A percentile compares a stretch with the other conserved stretches of the same genome.
Conservation (phyloP, 1,140 invertebrate species). For the Philotrypesis tridentata region DNA sequence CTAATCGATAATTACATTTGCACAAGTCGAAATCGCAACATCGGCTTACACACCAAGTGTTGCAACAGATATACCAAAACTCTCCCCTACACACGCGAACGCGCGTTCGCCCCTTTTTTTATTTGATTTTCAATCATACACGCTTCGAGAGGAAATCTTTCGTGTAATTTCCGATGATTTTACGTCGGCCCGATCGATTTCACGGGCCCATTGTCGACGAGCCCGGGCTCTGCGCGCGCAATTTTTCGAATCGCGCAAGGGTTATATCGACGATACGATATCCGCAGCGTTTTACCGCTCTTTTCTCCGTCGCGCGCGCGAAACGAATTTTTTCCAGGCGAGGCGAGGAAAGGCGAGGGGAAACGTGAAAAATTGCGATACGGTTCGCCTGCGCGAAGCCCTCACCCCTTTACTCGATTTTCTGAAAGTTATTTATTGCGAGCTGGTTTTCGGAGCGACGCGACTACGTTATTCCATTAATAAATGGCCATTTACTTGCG, state of each 20-base stretch:
- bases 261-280: constrained; percentile 17
- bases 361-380: constrained; percentile 28
- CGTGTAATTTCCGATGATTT: constrained; percentile 71
- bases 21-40: too few relatives aligned
- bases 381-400: neutral
- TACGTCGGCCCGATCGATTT: constrained; percentile 62
- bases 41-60: too few relatives aligned
- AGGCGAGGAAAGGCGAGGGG: neutral
- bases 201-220: constrained; percentile 61
- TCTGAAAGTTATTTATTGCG: constrained; percentile 12
- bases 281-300: constrained; percentile 15
- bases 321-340: constrained; percentile 31
- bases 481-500: neutral
- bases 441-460: neutral
- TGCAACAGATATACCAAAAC: too few relatives aligned
- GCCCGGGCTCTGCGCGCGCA: constrained; percentile 4
- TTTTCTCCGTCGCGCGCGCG: constrained; percentile 7
- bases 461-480: neutral
- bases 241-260: constrained; percentile 62
- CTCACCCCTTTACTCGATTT: neutral
- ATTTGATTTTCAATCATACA: constrained; percentile 72
- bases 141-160: constrained; percentile 68
- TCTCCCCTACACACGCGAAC: neutral
- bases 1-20: too few relatives aligned
- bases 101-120: constrained; percentile 62